A percentile compares a stretch with the other conserved stretches of the same genome.
phyloP scores from a whole-genome alignment of 2,113 vertebrate genomes.

The Tragelaphus imberbis region DNA sequence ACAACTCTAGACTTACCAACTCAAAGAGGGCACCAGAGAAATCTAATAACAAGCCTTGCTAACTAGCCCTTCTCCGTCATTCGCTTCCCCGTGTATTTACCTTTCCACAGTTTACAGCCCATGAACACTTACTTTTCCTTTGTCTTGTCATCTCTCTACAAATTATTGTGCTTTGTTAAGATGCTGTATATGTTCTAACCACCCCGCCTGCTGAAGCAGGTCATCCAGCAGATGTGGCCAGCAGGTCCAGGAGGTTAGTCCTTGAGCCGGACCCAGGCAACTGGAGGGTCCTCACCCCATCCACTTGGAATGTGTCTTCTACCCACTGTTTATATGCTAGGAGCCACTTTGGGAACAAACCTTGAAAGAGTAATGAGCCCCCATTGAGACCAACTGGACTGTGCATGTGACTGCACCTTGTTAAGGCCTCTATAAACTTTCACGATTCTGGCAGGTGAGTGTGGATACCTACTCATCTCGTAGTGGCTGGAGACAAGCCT shows the following conservation, averaged over 20 bases:
- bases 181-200: not conserved
- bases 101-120: not conserved
- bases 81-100: not conserved
- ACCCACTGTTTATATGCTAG: rapidly evolving
- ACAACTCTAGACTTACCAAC: not conserved
- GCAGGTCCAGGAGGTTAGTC: not conserved
- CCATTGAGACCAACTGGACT: not conserved
- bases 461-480: not conserved
- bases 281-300: not conserved
- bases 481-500: not conserved
- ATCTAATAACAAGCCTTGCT: not conserved
- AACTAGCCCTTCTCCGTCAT: not conserved
- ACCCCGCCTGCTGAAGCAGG: not conserved
- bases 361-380: not conserved
- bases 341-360: not conserved
- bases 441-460: not conserved
- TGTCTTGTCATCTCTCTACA: not conserved
- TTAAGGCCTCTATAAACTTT: not conserved
- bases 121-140: not conserved
- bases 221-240: not conserved
- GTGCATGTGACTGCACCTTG: not conserved
- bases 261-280: not conserved
- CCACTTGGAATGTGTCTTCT: not conserved
- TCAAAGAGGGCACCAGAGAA: not conserved
- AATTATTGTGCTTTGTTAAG: not conserved